Base-by-base conservation (phyloP, 2,113 vertebrate genomes). In the Euleptes europaea region DNA sequence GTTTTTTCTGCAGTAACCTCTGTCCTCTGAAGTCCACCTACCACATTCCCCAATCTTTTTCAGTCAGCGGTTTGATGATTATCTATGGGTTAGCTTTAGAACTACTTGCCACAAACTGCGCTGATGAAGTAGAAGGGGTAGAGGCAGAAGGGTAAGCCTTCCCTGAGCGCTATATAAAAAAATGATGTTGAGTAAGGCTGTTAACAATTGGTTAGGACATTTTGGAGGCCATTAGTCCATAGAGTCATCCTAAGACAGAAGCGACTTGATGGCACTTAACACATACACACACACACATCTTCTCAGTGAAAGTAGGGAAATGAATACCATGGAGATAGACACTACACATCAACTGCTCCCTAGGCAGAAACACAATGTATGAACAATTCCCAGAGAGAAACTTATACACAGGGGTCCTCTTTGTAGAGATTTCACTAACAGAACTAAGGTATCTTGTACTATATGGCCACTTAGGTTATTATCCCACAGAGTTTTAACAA, bases 391-490 rank as follows among this genome's bases (percentile, higher is more conserved):
- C 28, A 33, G 54, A 54, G 15, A 81, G 15, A 21, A 70, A 42
- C 60, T n/a, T 51, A 80, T 2, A 21, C 8, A 1, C 19, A 38
- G 3, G 35, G 40, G 21, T 1, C 1, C 1, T 77, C 42, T 77
- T 87, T 1, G 21, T n/a, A 63, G 11, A 63, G 2, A 78, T 40
- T 15, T 7, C 3, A 5, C 3, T 1, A 26, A 11, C 42, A 1
- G 1, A 17, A 2, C 49, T 17, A 72, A 77, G 60, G 8, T 0
- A 0, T 0, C 0, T 15, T 1, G 66, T 82, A 78, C 63, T 15
- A 65, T 65, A 26, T 15, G 31, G 0, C 2, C 0, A n/a, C 6
- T 23, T n/a, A 28, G 40, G 78, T 49, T 28, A 70, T 66, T 49
- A 0, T 70, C 15, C 0, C 3, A 74, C 8, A 12, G 85, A 69